Base-by-base conservation (phyloP, 2,797 vertebrate genomes). In the Mormyrus proboscirostris region DNA sequence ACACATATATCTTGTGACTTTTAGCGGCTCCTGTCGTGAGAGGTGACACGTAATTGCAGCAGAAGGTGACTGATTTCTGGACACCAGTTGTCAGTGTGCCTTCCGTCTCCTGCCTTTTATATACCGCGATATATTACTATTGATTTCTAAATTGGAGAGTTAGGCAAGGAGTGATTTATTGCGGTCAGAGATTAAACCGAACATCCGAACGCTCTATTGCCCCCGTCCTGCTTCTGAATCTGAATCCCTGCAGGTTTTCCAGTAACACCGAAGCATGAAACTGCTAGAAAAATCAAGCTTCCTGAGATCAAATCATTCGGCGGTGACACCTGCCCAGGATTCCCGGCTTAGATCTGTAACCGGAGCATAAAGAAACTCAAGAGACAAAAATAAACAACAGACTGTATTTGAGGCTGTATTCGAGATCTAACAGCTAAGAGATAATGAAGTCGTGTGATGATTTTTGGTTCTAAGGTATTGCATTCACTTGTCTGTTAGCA, bases 1-100 rank as follows among this genome's bases (percentile, higher is more conserved):
- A 50, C 50, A 86, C 47, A 86, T 86, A 51, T 86, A 86, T 86
- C 83, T 86, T 51, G 50, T 50, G 83, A 49, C 6, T 86, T 86
- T 86, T 86, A 53, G 50, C 22, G 50, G 73, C 73, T 79, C 73
- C 47, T 47, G 73, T 79, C 41, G 38, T 19, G 38, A 33, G 47
- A 12, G 29, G 47, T 51, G 83, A 86, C 83, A 86, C 29, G 50
- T 55, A 53, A 86, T 55, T 53, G 83, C 47, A 7, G 49, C 44
- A 86, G 83, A 86, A 22, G 47, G 50, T 55, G 83, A 53, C 47
- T 29, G 83, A 86, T 86, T 25, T 53, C 47, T 29, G 19, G 50
- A 53, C 50, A 12, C 47, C 49, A 14, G 47, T 33, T 2, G 83
- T 33, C 83, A 53, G 22, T 47, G 25, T 0, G 25, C 25, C 22